These are phyloP conservation scores for Cheilinus undulatus DNA, from an alignment of 2,113 vertebrate genomes.

Conservation along the genomic window DNA sequence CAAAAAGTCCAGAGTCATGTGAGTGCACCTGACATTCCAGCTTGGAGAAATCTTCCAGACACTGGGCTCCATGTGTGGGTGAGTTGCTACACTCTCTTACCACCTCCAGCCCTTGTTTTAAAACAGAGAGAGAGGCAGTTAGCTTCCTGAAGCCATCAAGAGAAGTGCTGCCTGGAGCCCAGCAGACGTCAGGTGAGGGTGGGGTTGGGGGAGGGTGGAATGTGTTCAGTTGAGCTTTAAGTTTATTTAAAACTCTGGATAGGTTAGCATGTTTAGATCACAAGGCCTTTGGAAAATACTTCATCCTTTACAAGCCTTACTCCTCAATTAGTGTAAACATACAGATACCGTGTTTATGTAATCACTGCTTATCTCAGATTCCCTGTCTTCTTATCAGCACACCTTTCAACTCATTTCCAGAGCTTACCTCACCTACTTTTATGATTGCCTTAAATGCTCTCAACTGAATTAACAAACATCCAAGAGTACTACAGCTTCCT, in stretches of 20 bases:
- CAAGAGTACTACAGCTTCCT: background rate
- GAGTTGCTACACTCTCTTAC: constrained; percentile 71
- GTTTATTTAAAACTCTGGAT: background rate
- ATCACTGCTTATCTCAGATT: background rate
- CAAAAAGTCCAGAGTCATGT: constrained; percentile 13
- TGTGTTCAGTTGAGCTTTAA: constrained; percentile 33
- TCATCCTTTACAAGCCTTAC: background rate
- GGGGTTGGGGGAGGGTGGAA: constrained; percentile 26
- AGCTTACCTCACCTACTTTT: background rate
- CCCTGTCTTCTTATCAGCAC: background rate
- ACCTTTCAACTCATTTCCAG: background rate
- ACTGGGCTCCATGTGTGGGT: constrained; percentile 62
- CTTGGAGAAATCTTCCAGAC: constrained; percentile 63
- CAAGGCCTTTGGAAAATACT: no score
- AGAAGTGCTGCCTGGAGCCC: constrained; percentile 38
- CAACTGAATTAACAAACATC: background rate
- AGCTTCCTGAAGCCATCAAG: constrained; percentile 57
- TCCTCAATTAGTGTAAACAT: background rate
- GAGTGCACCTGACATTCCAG: constrained; percentile 67
- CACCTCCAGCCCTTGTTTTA: constrained; percentile 80
- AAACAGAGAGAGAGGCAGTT: constrained; percentile 78
- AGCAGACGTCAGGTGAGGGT: constrained; percentile 19
- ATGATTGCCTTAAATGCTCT: background rate
- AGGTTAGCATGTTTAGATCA: background rate
- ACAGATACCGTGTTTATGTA: background rate